Percentiles rank a stretch among this genome's conserved stretches.
Evolutionary conservation across 2,888 invertebrate genomes (phyloP).

Genomic region (Phengaris alcon): DNA sequence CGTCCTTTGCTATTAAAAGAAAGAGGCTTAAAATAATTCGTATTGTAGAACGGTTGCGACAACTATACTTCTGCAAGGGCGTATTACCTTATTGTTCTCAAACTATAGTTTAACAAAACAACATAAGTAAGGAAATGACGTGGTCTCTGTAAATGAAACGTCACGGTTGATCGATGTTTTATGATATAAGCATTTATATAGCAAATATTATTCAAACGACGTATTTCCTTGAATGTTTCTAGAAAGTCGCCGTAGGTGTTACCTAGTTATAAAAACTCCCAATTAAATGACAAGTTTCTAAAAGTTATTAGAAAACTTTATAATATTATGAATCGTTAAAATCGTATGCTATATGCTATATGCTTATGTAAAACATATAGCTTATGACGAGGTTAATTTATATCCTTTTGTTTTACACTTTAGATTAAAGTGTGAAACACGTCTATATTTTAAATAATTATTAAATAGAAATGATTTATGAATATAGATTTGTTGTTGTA

Average conservation of each 20-base stretch:
- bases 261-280: slow-evolving; percentile 8
- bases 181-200: background rate
- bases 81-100: background rate
- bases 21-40: slow-evolving; percentile 14
- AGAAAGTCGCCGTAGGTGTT: slow-evolving; percentile 21
- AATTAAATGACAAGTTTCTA: background rate
- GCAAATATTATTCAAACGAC: background rate
- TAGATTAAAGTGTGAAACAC: too few relatives aligned
- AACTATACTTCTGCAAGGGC: slow-evolving; percentile 3
- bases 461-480: too few relatives aligned
- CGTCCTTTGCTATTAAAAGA: too few relatives aligned
- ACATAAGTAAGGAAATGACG: slow-evolving; percentile 21
- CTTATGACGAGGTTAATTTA: too few relatives aligned
- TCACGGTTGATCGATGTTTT: background rate
- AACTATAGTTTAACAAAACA: background rate
- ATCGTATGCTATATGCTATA: too few relatives aligned
- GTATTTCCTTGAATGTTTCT: slow-evolving; percentile 19
- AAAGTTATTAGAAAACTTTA: too few relatives aligned
- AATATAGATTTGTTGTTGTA: background rate
- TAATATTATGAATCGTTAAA: too few relatives aligned
- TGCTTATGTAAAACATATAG: too few relatives aligned
- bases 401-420: too few relatives aligned
- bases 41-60: background rate
- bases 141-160: background rate
- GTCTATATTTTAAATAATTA: too few relatives aligned